Evolutionary conservation across 2,113 vertebrate genomes (phyloP).

Genomic region (Oryzias curvinotus): DNA sequence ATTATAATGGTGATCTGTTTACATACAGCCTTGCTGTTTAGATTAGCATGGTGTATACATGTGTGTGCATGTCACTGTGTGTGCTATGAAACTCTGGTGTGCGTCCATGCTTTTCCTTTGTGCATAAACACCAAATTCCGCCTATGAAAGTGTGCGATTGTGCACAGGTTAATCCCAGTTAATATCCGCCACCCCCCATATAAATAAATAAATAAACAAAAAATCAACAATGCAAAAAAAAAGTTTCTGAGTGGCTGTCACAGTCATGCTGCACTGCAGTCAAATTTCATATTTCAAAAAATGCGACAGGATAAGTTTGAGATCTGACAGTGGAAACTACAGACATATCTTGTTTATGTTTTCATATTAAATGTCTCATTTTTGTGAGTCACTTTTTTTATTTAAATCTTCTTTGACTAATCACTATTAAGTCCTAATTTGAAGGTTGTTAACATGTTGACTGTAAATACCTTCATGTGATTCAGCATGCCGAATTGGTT

Average conservation of each 20-base stretch:
- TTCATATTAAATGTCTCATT: conserved; percentile 16
- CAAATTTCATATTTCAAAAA: no score
- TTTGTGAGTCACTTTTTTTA: conserved; percentile 52
- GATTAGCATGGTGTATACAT: conserved; percentile 47
- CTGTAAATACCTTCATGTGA: conserved; percentile 42
- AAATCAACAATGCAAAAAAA: conserved; percentile 10
- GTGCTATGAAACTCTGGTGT: conserved; percentile 9
- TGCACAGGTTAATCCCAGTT: conserved; percentile 18
- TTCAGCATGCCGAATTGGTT: conserved; percentile 32
- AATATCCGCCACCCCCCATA: conserved; percentile 8
- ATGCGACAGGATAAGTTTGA: conserved; percentile 39
- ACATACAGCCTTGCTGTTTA: conserved; percentile 73
- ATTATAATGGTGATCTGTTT: conserved; percentile 78
- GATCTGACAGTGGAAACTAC: conserved; percentile 30
- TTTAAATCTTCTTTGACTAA: conserved; percentile 66
- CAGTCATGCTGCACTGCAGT: conserved; percentile 6
- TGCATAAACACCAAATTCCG: conserved; percentile 17
- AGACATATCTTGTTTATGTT: conserved; percentile 21
- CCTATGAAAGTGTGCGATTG: conserved; percentile 11
- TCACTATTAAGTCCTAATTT: conserved; percentile 50
- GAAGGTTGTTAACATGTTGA: conserved; percentile 55
- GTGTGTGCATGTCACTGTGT: conserved; percentile 1
- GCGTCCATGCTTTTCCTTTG: conserved; percentile 21
- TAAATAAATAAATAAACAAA: conserved; percentile 15
- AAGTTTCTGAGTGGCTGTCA: conserved; percentile 29